phyloP scores from a whole-genome alignment of 2,113 vertebrate genomes.

The Thalassarche chlororhynchos region DNA sequence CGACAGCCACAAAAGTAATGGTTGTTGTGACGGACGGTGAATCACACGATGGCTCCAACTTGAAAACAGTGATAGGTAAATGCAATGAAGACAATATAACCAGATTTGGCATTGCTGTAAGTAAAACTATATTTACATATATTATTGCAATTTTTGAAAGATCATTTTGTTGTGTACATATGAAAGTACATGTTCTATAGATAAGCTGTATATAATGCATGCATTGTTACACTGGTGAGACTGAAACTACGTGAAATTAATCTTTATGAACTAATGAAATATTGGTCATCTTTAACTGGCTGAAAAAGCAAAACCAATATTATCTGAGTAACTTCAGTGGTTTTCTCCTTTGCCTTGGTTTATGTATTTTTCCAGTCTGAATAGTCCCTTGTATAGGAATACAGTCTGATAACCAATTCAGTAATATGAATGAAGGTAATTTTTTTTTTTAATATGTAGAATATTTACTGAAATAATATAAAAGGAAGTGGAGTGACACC shows the following conservation, averaged over 20 bases:
- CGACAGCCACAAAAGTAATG: slow-evolving; percentile 86
- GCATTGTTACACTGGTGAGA: background rate
- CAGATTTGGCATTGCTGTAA: slow-evolving; percentile 93
- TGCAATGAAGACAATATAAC: slow-evolving; percentile 85
- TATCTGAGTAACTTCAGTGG: background rate
- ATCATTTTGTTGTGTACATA: background rate
- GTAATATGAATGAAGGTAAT: background rate
- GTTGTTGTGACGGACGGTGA: slow-evolving; percentile 94
- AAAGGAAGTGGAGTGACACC: background rate
- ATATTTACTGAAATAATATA: background rate
- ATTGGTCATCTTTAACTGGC: background rate
- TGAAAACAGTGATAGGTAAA: slow-evolving; percentile 74
- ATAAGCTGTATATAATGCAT: background rate
- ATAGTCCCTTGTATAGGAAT: background rate
- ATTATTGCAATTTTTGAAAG: background rate
- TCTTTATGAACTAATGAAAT: background rate
- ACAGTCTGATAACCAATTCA: background rate
- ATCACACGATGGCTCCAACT: slow-evolving; percentile 81
- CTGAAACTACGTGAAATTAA: background rate
- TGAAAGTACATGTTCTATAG: background rate
- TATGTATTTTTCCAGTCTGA: background rate
- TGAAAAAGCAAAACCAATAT: background rate
- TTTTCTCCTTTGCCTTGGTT: background rate
- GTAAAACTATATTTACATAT: slow-evolving; percentile 49
- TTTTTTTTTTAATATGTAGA: background rate